Evolutionary conservation across 2,113 vertebrate species (phyloP).

Genomic region (Choloepus hoffmanni): DNA sequence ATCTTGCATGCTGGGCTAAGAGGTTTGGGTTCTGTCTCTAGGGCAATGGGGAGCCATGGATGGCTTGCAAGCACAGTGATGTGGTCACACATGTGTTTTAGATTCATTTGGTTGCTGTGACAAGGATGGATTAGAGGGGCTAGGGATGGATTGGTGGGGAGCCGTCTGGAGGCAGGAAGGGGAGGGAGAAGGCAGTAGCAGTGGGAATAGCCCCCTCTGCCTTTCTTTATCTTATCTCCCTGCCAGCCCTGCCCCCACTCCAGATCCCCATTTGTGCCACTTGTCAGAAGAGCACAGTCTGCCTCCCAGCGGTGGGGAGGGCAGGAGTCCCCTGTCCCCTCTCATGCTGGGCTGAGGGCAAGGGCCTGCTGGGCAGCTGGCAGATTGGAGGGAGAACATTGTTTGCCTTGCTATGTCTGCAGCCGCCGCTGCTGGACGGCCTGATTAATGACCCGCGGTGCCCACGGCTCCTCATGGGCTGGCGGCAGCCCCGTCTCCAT

Average conservation of each 20-base stretch:
- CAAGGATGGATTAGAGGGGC: background rate
- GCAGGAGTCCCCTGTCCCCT: background rate
- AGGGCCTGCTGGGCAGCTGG: slow-evolving; percentile 57
- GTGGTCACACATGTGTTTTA: background rate
- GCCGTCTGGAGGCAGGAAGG: background rate
- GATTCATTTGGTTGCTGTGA: background rate
- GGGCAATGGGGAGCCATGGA: background rate
- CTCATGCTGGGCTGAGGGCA: slow-evolving; percentile 32
- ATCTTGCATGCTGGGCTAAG: background rate
- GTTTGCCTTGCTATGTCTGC: slow-evolving; percentile 29
- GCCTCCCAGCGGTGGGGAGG: background rate
- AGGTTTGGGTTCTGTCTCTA: background rate
- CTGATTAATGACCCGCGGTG: background rate
- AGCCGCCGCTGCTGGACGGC: background rate
- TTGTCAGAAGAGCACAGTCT: background rate
- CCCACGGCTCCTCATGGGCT: background rate
- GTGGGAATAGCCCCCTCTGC: background rate
- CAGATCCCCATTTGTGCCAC: background rate
- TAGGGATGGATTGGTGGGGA: too few species aligned
- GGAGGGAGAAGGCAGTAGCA: background rate
- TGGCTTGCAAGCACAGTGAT: background rate
- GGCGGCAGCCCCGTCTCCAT: background rate
- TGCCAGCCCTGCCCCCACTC: background rate
- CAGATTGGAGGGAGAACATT: slow-evolving; percentile 1
- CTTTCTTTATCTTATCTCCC: background rate